A percentile compares a stretch with the other conserved stretches of the same genome.
phyloP scores from a whole-genome alignment of 2,797 vertebrate species.

The Trematomus bernacchii region DNA sequence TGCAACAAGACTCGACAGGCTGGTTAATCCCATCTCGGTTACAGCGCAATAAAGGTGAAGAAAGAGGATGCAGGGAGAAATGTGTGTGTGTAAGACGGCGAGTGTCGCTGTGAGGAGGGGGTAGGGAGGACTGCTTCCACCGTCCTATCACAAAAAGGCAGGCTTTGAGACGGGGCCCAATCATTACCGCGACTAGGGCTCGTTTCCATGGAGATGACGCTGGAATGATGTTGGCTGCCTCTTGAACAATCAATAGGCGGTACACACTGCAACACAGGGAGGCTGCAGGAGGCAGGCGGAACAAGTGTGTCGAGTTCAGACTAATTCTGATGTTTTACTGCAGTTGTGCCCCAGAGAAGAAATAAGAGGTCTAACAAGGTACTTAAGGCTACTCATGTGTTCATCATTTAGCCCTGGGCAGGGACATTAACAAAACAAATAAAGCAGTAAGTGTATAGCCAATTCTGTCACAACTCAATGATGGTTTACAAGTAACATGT shows the following conservation, averaged over 20 bases:
- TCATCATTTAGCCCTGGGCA: neutral
- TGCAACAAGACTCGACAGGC: slow-evolving; percentile 53
- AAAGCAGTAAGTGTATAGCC: neutral
- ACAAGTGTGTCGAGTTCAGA: slow-evolving; percentile 60
- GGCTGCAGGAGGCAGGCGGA: slow-evolving; percentile 70
- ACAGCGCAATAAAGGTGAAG: slow-evolving; percentile 76
- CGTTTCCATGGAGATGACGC: slow-evolving; percentile 91
- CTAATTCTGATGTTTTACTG: slow-evolving; percentile 58
- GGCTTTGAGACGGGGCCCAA: slow-evolving; percentile 82
- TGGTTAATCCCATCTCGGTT: slow-evolving; percentile 72
- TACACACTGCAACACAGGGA: slow-evolving; percentile 73
- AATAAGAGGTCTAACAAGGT: slow-evolving; percentile 8
- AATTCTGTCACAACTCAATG: slow-evolving; percentile 7
- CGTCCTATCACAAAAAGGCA: slow-evolving; percentile 85
- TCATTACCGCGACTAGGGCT: slow-evolving; percentile 71
- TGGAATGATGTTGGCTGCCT: slow-evolving; percentile 88
- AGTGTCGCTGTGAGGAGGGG: slow-evolving; percentile 77
- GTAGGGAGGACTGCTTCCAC: slow-evolving; percentile 70
- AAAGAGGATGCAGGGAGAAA: slow-evolving; percentile 68
- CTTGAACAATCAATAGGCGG: slow-evolving; percentile 86
- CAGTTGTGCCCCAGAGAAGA: slow-evolving; percentile 27
- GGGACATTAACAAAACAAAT: neutral
- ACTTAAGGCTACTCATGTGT: slow-evolving; percentile 12
- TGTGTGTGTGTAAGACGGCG: slow-evolving; percentile 76
- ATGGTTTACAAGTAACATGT: slow-evolving; percentile 15